Conservation (phyloP, 2,888 invertebrate genomes). For the Limnephilus rhombicus region DNA sequence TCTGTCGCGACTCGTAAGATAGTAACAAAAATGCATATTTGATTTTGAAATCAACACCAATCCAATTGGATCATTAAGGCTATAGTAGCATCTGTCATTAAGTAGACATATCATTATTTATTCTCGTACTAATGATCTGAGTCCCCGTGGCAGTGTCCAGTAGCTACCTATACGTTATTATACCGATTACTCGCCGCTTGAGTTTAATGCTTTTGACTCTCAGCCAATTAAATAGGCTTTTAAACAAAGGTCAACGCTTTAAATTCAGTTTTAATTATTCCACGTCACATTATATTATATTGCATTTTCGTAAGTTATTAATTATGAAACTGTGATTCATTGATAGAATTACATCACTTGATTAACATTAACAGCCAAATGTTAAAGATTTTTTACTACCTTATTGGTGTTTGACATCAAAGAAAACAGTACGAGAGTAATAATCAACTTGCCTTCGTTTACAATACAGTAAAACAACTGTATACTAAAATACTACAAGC, state of each 20-base stretch:
- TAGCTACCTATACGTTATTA: slow-evolving; percentile 4
- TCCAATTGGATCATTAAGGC: slow-evolving; percentile 35
- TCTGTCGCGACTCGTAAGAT: not conserved
- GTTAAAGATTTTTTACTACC: too few relatives aligned
- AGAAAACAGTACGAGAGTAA: too few relatives aligned
- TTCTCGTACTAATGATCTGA: slow-evolving; percentile 8
- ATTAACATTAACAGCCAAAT: not conserved
- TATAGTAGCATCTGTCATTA: slow-evolving; percentile 31
- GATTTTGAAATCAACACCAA: slow-evolving; percentile 5
- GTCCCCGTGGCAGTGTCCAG: not conserved
- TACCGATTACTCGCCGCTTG: slow-evolving; percentile 43
- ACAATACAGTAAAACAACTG: too few relatives aligned
- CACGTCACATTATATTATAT: not conserved
- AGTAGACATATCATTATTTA: not conserved
- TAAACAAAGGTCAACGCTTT: slow-evolving; percentile 35
- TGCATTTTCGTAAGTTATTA: not conserved
- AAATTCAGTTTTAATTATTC: not conserved
- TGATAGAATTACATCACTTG: not conserved
- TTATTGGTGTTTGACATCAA: too few relatives aligned
- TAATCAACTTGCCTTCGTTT: too few relatives aligned
- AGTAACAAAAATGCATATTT: not conserved
- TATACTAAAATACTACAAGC: too few relatives aligned
- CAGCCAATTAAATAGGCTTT: slow-evolving; percentile 33
- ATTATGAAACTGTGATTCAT: not conserved
- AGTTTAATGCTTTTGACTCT: slow-evolving; percentile 36